A percentile compares a stretch with the other conserved stretches of the same genome.
Evolutionary conservation across 2,113 vertebrate species (phyloP).

Genomic region (Nicator chloris): DNA sequence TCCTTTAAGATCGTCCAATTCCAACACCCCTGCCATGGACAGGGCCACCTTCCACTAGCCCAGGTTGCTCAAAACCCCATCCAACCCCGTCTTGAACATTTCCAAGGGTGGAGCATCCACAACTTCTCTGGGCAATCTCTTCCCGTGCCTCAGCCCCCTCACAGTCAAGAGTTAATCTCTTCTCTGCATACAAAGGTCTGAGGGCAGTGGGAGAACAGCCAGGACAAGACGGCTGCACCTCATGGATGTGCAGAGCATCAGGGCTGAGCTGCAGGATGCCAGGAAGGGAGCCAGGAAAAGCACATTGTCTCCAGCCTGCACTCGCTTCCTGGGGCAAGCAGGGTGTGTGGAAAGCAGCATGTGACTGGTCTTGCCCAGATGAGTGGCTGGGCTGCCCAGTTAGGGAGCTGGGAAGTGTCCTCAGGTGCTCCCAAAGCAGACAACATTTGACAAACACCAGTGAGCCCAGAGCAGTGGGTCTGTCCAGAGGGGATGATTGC

Average conservation of each 20-base stretch:
- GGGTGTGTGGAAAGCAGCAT: neutral
- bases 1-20: neutral
- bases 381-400: neutral
- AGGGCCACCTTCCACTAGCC: neutral
- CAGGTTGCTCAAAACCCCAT: neutral
- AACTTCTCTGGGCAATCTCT: neutral
- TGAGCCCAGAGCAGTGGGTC: neutral
- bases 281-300: neutral
- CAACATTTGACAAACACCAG: neutral
- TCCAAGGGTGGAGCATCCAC: neutral
- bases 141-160: neutral
- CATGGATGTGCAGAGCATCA: fast-evolving
- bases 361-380: fast-evolving
- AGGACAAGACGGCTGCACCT: fast-evolving
- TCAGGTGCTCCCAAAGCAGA: neutral
- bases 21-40: no score
- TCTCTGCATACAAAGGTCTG: neutral
- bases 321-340: neutral
- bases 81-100: neutral
- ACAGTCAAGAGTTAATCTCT: neutral
- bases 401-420: neutral
- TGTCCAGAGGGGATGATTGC: neutral
- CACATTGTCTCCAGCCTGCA: neutral
- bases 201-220: neutral
- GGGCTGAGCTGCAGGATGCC: neutral